Evolutionary conservation across 2,888 invertebrate species (phyloP).

Genomic region (Acrobeloides nanus): DNA sequence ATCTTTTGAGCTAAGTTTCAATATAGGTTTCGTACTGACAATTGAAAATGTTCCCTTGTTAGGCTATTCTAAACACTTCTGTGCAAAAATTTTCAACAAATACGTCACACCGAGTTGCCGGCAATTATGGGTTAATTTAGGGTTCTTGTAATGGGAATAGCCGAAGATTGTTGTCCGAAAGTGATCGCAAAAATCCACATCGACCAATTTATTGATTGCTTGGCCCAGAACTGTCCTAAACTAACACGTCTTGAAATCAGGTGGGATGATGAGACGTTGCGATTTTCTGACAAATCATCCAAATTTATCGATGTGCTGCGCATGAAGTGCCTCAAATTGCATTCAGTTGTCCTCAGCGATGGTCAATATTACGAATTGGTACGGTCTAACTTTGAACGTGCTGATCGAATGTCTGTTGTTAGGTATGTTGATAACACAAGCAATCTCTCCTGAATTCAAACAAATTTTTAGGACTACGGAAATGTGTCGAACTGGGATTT

Average conservation of each 20-base stretch:
- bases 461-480: constrained; percentile 90
- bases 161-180: constrained; percentile 87
- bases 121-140: constrained; percentile 59
- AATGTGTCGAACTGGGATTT: constrained; percentile 86
- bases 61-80: too few relatives aligned
- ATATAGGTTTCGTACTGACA: too few relatives aligned
- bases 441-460: constrained; percentile 5
- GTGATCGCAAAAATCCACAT: constrained; percentile 72
- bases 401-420: constrained; percentile 90
- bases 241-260: constrained; percentile 84
- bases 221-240: constrained; percentile 80
- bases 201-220: constrained; percentile 93
- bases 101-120: background rate
- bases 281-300: constrained; percentile 95
- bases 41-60: too few relatives aligned
- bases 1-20: too few relatives aligned
- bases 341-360: constrained; percentile 87
- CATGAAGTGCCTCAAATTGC: constrained; percentile 83
- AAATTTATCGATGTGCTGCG: constrained; percentile 96
- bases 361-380: constrained; percentile 98
- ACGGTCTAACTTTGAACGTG: constrained; percentile 96
- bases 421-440: constrained; percentile 44
- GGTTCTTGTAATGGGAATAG: constrained; percentile 91
- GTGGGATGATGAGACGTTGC: constrained; percentile 96
- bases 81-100: too few relatives aligned